These are phyloP conservation scores for Steromphala cineraria DNA, from an alignment of 2,888 invertebrate genomes.

Conservation along the genomic window DNA sequence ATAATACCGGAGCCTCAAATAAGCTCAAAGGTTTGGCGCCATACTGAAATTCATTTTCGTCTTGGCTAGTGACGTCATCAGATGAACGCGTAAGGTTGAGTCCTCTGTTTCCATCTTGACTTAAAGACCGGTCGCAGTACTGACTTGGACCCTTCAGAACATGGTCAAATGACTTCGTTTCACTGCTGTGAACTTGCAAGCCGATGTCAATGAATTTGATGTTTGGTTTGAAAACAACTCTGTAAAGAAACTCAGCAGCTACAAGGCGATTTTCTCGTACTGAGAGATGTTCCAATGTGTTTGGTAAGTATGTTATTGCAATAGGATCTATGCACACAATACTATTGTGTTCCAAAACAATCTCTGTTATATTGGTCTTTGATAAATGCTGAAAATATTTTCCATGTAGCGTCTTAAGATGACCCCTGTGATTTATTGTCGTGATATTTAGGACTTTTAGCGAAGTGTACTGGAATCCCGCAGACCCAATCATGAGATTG, in stretches of 20 bases:
- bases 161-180: background rate
- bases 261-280: background rate
- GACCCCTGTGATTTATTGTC: background rate
- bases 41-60: background rate
- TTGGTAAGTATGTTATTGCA: constrained; percentile 3
- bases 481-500: background rate
- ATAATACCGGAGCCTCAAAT: too few species aligned
- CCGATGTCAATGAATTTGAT: background rate
- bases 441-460: background rate
- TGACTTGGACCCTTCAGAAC: too few species aligned
- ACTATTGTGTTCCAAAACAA: background rate
- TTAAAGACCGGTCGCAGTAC: too few species aligned
- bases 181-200: background rate
- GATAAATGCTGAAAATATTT: constrained; percentile 1
- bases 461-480: background rate
- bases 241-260: background rate
- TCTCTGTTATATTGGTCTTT: background rate
- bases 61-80: background rate
- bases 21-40: too few species aligned
- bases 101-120: too few species aligned
- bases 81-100: too few species aligned
- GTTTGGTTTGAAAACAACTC: background rate
- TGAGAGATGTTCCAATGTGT: constrained; percentile 1
- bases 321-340: background rate
- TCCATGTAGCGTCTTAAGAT: background rate